A percentile compares a stretch with the other conserved stretches of the same genome.
These are phyloP conservation scores for Serinus canaria DNA, from an alignment of 2,113 vertebrate genomes.

Conservation along the genomic window DNA sequence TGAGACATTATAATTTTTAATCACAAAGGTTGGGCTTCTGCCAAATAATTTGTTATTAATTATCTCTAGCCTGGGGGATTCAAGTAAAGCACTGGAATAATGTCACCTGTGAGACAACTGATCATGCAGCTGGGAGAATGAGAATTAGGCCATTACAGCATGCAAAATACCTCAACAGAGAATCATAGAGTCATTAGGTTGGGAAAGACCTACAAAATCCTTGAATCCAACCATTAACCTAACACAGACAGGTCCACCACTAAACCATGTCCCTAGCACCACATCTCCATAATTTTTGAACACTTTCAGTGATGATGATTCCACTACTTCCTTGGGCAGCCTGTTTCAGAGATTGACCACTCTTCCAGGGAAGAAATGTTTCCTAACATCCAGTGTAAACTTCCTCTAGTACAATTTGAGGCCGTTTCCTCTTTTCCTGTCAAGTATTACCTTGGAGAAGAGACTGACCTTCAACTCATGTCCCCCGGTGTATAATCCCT, in stretches of 20 bases:
- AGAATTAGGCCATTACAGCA: neutral
- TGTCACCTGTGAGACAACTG: neutral
- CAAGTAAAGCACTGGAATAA: neutral
- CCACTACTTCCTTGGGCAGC: neutral
- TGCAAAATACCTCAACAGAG: neutral
- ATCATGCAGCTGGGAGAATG: neutral
- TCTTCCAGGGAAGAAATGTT: neutral
- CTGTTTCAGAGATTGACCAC: neutral
- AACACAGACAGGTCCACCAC: neutral
- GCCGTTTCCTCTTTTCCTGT: neutral
- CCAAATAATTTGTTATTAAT: slow-evolving; percentile 23
- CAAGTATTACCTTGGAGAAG: neutral
- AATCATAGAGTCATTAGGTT: neutral
- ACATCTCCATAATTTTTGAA: neutral
- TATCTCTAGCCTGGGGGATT: neutral
- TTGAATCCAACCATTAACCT: neutral
- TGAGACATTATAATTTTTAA: neutral
- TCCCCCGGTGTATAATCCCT: neutral
- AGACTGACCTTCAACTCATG: neutral
- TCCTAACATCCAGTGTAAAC: neutral
- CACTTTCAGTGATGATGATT: neutral
- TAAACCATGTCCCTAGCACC: neutral
- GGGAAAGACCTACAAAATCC: neutral
- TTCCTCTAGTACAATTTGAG: neutral
- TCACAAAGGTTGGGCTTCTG: neutral